phyloP scores from a whole-genome alignment of 2,113 vertebrate genomes.

The Hydrochoerus hydrochaeris region DNA sequence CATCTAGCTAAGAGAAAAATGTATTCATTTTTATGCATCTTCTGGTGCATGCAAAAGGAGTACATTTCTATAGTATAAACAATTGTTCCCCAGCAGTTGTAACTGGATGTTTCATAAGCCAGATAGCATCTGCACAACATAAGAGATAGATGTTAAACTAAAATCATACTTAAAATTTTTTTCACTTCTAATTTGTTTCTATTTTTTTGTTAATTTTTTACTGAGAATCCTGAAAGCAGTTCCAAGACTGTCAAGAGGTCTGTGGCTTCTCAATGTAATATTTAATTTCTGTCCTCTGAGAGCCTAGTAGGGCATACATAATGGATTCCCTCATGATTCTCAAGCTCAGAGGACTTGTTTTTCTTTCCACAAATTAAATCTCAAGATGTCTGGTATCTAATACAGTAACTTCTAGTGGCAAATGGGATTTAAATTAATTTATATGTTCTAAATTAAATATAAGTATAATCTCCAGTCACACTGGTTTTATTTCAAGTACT shows the following conservation, averaged over 20 bases:
- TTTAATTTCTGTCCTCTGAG: neutral
- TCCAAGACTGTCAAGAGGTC: neutral
- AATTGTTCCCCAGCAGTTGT: neutral
- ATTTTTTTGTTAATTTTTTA: neutral
- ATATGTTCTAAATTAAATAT: neutral
- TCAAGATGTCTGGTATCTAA: neutral
- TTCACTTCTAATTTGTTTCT: neutral
- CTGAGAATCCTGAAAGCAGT: neutral
- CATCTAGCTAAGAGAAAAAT: neutral
- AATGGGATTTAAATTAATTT: slow-evolving; percentile 6
- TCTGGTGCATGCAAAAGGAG: neutral
- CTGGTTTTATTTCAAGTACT: neutral
- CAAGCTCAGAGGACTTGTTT: neutral
- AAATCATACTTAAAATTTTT: neutral
- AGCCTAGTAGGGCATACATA: neutral
- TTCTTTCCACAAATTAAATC: neutral
- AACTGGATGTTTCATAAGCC: neutral
- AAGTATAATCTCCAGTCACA: neutral
- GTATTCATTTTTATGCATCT: neutral
- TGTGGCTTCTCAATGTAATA: neutral
- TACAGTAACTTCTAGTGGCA: neutral
- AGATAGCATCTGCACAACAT: neutral
- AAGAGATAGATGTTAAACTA: neutral
- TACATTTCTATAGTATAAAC: neutral
- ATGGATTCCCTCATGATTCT: neutral